Percentiles rank a stretch among this genome's conserved stretches.
Evolutionary conservation across 2,113 vertebrate genomes (phyloP).

Genomic region (Pterocles orientalis): DNA sequence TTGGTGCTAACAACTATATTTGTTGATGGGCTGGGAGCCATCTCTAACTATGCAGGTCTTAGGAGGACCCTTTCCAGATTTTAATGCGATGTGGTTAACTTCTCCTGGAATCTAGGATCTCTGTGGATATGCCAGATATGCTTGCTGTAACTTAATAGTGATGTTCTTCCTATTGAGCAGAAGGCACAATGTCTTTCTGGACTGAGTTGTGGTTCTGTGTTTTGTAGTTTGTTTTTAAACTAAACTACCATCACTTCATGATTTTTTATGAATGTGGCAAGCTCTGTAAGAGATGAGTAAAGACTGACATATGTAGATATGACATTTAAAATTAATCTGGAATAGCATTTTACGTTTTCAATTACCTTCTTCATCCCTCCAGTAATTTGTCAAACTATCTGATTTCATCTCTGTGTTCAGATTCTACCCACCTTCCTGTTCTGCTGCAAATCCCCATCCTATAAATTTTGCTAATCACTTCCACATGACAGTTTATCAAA

Average conservation of each 20-base stretch:
- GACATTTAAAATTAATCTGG: background rate
- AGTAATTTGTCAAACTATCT: background rate
- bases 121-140: background rate
- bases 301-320: background rate
- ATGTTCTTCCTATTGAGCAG: background rate
- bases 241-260: accelerated
- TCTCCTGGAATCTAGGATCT: background rate
- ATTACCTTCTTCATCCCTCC: background rate
- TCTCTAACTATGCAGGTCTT: background rate
- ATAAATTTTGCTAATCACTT: background rate
- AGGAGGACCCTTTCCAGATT: background rate
- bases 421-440: background rate
- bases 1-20: background rate
- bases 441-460: background rate
- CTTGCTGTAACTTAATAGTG: background rate
- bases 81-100: background rate
- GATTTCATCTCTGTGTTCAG: background rate
- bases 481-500: background rate
- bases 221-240: background rate
- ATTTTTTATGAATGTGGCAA: background rate
- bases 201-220: background rate
- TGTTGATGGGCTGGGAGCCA: background rate
- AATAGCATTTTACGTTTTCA: background rate
- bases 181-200: background rate
- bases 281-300: background rate